A percentile compares a stretch with the other conserved stretches of the same genome.
These are phyloP conservation scores for Nothobranchius kuhntae DNA, from an alignment of 2,113 vertebrate species.

Conservation along the genomic window DNA sequence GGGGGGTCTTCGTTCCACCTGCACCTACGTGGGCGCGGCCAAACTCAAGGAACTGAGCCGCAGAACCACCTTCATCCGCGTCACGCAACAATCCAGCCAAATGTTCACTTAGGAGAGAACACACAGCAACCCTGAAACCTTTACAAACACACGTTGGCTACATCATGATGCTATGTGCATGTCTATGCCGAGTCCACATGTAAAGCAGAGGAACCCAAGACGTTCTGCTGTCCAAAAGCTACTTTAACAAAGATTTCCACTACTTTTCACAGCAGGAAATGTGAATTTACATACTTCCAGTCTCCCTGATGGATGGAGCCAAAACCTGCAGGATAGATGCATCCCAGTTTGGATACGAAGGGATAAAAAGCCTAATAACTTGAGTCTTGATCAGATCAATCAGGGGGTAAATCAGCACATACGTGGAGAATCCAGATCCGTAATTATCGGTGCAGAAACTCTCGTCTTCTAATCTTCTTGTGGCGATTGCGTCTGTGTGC, in stretches of 20 bases:
- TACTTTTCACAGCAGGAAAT: constrained; percentile 6
- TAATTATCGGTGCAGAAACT: constrained; percentile 53
- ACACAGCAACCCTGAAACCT: neutral
- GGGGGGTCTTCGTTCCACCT: constrained; percentile 94
- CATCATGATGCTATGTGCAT: constrained; percentile 5
- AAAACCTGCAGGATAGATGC: neutral
- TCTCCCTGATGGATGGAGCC: neutral
- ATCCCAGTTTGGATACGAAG: neutral
- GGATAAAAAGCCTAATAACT: neutral
- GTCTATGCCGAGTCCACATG: constrained; percentile 12
- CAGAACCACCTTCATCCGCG: constrained; percentile 94
- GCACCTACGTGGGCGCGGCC: constrained; percentile 96
- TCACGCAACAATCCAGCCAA: constrained; percentile 93
- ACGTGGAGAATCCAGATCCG: constrained; percentile 24
- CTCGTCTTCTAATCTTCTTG: constrained; percentile 31
- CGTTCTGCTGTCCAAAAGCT: constrained; percentile 3
- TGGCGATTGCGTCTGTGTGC: neutral
- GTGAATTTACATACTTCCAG: constrained; percentile 33
- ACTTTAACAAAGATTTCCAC: constrained; percentile 1
- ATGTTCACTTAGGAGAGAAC: constrained; percentile 82
- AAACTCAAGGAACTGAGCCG: constrained; percentile 96
- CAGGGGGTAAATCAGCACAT: neutral
- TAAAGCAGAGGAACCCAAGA: constrained; percentile 7
- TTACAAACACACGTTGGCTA: neutral
- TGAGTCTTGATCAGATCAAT: neutral